A percentile compares a stretch with the other conserved stretches of the same genome.
phyloP scores from a whole-genome alignment of 2,797 vertebrate species.

The Florisuga fusca region DNA sequence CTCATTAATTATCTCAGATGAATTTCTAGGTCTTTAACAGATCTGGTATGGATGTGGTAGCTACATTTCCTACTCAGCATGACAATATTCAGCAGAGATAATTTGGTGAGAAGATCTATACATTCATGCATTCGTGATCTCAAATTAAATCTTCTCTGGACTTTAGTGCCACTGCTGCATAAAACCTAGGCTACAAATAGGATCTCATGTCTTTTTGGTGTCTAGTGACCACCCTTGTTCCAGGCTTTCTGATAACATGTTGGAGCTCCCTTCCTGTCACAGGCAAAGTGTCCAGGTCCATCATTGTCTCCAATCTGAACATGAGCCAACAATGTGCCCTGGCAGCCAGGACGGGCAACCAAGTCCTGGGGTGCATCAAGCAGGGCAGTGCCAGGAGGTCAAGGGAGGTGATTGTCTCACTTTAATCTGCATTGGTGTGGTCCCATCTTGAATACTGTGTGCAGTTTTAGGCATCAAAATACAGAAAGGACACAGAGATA shows the following conservation, averaged over 20 bases:
- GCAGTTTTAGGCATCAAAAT: too few relatives aligned
- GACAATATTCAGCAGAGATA: neutral
- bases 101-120: neutral
- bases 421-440: too few relatives aligned
- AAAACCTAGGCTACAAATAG: neutral
- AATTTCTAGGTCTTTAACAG: constrained; percentile 26
- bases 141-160: constrained; percentile 17
- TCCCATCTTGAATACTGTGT: too few relatives aligned
- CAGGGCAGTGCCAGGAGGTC: too few relatives aligned
- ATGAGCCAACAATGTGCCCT: too few relatives aligned
- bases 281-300: neutral
- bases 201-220: neutral
- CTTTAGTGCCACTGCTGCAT: neutral
- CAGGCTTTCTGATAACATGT: neutral
- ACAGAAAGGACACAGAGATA: too few relatives aligned
- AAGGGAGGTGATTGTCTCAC: too few relatives aligned
- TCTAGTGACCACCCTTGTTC: rapidly evolving
- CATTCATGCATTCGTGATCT: neutral
- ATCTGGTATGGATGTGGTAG: neutral
- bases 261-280: neutral
- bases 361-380: too few relatives aligned
- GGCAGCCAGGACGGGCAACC: too few relatives aligned
- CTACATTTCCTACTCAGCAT: neutral
- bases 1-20: constrained; percentile 16
- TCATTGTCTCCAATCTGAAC: too few relatives aligned